Base-by-base conservation (phyloP, 2,113 vertebrate species). In the Pterocles gutturalis region DNA sequence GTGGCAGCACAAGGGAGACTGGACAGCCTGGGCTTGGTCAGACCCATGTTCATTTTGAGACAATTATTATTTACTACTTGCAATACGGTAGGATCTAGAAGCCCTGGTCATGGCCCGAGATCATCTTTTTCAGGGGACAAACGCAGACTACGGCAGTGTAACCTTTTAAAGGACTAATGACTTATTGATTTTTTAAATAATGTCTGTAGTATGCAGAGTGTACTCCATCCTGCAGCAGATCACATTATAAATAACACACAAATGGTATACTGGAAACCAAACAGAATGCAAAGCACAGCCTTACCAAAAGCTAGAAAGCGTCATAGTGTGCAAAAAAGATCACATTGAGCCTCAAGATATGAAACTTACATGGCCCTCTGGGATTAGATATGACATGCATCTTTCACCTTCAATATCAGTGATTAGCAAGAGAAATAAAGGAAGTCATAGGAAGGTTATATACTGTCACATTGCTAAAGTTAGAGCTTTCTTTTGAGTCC, bases 401-500 rank as follows among this genome's bases (percentile, higher is more conserved):
- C 92, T 89, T 89, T 77, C 38, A 61, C 90, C 81, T 96, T 71
- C 90, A 96, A 87, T 75, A 45, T 17, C 78, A 90, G 33, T 48
- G 79, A 86, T 83, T 60, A 94, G 48, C 72, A 57, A 25, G 38
- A 78, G 62, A 54, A 89, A 84, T 38, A 80, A 81, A 65, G 43
- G 51, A 64, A 87, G 57, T 65, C 33, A 6, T 16, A 34, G 64
- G 73, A 76, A 90, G 34, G 83, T 87, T 75, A 33, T 49, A 45
- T 33, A 31, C 55, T 34, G 45, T 28, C 28, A 14, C 33, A 28
- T 21, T 58, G 21, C 38, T 69, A 28, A 76, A 84, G 34, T 70
- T 49, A 51, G 55, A 62, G 33, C 43, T 89, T 67, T 11, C 69
- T 51, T 84, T 92, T 7, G 16, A 70, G 43, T n/a, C 75, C 1